Evolutionary conservation across 2,888 invertebrate genomes (phyloP).

Genomic region (Campaea margaritaria): DNA sequence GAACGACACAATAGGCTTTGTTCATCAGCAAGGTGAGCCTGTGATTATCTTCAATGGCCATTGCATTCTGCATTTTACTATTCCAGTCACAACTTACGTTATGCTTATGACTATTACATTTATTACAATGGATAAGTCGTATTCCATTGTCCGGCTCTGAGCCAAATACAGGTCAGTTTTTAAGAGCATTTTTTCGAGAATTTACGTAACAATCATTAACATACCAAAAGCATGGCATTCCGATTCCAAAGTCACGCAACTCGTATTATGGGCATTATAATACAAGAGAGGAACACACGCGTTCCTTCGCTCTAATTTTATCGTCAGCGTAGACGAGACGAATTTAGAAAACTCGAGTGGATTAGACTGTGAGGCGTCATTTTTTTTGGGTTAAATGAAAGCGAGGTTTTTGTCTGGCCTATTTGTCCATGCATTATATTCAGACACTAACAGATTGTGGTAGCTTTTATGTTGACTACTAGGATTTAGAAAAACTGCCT

Average conservation of each 20-base stretch:
- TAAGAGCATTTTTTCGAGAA: slow-evolving; percentile 48
- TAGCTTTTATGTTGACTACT: no score
- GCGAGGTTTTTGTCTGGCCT: slow-evolving; percentile 25
- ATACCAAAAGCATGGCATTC: slow-evolving; percentile 50
- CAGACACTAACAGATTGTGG: no score
- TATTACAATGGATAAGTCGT: slow-evolving; percentile 11
- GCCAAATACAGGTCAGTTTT: slow-evolving; percentile 18
- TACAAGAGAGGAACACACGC: slow-evolving; percentile 53
- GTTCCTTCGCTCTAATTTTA: slow-evolving; percentile 59
- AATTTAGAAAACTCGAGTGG: slow-evolving; percentile 54
- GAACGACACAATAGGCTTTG: slow-evolving; percentile 27
- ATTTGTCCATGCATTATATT: slow-evolving; percentile 1
- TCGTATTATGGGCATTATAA: slow-evolving; percentile 53
- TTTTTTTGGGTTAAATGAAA: slow-evolving; percentile 35
- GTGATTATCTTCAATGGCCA: slow-evolving; percentile 17
- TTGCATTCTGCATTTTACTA: slow-evolving; percentile 7
- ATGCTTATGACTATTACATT: neutral
- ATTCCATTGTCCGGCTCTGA: slow-evolving; percentile 14
- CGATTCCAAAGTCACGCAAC: slow-evolving; percentile 61
- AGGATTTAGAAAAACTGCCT: no score
- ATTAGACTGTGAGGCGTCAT: slow-evolving; percentile 46
- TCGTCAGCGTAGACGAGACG: slow-evolving; percentile 54
- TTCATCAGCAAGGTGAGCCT: slow-evolving; percentile 16
- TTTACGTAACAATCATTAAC: slow-evolving; percentile 58
- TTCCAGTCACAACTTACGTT: slow-evolving; percentile 9